Percentiles rank a stretch among this genome's conserved stretches.
Conservation (phyloP, 2,113 vertebrate species). For the Dipodomys ordii region DNA sequence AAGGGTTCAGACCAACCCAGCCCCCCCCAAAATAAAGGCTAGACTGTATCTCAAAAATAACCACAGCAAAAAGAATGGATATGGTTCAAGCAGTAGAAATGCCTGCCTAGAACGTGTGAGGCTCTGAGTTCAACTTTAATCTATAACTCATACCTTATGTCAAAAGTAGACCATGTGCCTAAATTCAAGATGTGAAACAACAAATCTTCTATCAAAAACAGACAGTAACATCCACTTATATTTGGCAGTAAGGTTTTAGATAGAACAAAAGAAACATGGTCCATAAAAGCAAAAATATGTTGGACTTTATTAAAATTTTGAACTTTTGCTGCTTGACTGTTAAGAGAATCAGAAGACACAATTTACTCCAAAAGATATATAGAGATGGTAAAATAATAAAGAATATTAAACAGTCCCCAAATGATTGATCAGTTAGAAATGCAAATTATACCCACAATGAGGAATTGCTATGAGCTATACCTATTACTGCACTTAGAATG, state of each 20-base stretch:
- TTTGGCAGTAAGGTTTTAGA: not conserved
- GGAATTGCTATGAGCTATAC: not conserved
- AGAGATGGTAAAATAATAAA: not conserved
- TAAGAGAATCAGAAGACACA: not conserved
- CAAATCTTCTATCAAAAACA: not conserved
- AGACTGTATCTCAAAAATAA: too few species aligned
- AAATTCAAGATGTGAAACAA: not conserved
- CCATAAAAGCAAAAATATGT: not conserved
- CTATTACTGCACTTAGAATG: not conserved
- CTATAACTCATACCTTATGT: not conserved
- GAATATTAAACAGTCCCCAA: not conserved
- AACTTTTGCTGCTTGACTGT: not conserved
- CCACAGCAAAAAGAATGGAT: too few species aligned
- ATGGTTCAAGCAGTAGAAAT: too few species aligned
- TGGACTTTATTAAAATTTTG: not conserved
- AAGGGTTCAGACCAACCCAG: too few species aligned
- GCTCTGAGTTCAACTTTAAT: too few species aligned
- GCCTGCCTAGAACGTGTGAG: too few species aligned
- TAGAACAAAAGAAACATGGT: not conserved
- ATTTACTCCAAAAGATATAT: not conserved
- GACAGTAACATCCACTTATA: not conserved
- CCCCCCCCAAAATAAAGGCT: too few species aligned
- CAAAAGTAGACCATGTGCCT: not conserved
- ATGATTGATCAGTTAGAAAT: not conserved
- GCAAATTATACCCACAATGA: not conserved